Evolutionary conservation across 1,140 invertebrate species (phyloP).

Genomic region (Caenorhabditis briggsae): DNA sequence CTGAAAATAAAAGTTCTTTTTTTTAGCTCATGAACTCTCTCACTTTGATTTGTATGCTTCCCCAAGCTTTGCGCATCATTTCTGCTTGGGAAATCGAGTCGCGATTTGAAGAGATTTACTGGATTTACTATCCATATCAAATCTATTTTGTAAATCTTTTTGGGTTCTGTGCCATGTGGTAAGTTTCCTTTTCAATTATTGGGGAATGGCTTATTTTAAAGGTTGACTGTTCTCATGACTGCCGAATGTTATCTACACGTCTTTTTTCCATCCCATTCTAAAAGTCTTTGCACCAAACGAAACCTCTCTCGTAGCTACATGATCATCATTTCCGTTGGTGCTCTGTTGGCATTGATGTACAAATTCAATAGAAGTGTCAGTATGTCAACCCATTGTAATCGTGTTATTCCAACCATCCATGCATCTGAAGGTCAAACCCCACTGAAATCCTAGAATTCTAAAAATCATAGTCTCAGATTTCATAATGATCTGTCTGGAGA

Average conservation of each 20-base stretch:
- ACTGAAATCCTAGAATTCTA: neutral
- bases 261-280: slow-evolving; percentile 71
- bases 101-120: slow-evolving; percentile 68
- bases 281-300: slow-evolving; percentile 71
- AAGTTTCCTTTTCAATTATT: neutral
- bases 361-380: slow-evolving; percentile 71
- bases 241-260: slow-evolving; percentile 74
- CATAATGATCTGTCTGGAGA: slow-evolving; percentile 67
- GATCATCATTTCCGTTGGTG: slow-evolving; percentile 67
- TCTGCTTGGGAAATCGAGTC: slow-evolving; percentile 66
- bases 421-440: slow-evolving; percentile 65
- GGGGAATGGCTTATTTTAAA: slow-evolving; percentile 7
- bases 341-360: slow-evolving; percentile 71
- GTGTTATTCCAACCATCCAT: slow-evolving; percentile 64
- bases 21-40: slow-evolving; percentile 73
- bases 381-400: slow-evolving; percentile 60
- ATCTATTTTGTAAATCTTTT: slow-evolving; percentile 72
- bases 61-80: slow-evolving; percentile 71
- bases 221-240: slow-evolving; percentile 75
- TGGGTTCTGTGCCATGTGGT: slow-evolving; percentile 75
- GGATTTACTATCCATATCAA: slow-evolving; percentile 72
- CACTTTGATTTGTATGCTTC: slow-evolving; percentile 71
- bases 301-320: slow-evolving; percentile 69
- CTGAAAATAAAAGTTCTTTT: neutral
- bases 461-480: slow-evolving; percentile 63